Evolutionary conservation across 1,140 invertebrate species (phyloP).

Genomic region (Ptiloglossa arizonensis): DNA sequence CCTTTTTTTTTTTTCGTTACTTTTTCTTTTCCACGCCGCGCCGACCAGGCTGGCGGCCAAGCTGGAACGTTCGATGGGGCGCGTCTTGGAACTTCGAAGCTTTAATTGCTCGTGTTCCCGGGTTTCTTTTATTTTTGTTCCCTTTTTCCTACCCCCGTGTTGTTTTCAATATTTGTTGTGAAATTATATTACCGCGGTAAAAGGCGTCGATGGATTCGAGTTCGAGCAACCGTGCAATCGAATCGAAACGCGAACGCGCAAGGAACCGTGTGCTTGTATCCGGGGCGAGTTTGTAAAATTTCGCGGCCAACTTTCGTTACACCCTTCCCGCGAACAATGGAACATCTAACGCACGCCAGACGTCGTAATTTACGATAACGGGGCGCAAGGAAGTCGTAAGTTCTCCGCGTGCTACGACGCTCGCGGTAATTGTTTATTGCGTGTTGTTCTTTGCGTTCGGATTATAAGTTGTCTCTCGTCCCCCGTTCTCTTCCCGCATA

Average conservation of each 20-base stretch:
- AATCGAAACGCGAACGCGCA: background rate
- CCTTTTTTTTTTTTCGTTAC: too few relatives aligned
- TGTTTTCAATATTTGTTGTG: background rate
- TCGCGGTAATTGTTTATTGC: slow-evolving; percentile 23
- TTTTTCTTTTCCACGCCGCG: background rate
- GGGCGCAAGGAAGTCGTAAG: slow-evolving; percentile 2
- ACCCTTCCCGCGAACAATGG: slow-evolving; percentile 21
- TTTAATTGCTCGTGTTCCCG: background rate
- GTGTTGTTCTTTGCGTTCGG: background rate
- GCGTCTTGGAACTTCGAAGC: slow-evolving; percentile 9
- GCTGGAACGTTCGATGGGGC: background rate
- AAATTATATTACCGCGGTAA: too few relatives aligned
- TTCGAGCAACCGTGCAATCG: too few relatives aligned
- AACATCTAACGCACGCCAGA: slow-evolving; percentile 11
- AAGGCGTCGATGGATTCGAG: background rate
- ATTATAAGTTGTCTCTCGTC: background rate
- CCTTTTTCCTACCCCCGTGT: background rate
- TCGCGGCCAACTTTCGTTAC: slow-evolving; percentile 25
- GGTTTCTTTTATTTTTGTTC: background rate
- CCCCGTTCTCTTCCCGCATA: too few relatives aligned
- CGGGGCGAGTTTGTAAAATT: slow-evolving; percentile 29
- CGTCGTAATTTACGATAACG: slow-evolving; percentile 33
- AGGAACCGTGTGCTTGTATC: too few relatives aligned
- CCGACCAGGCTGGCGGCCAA: background rate
- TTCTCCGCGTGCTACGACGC: background rate